Conservation (phyloP, 1,140 invertebrate genomes). For the Capitella teleta region DNA sequence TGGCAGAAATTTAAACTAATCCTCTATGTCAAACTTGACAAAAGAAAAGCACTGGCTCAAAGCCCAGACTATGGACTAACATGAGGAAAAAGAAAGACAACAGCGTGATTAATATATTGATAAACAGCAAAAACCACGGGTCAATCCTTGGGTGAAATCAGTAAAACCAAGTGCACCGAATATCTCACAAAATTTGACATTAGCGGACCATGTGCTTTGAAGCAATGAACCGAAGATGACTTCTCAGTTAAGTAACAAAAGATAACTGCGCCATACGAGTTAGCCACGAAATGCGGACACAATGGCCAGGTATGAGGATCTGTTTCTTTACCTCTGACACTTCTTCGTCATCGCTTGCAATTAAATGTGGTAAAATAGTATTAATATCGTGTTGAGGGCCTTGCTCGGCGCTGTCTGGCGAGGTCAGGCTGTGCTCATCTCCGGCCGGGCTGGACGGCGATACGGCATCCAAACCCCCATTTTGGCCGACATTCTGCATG, state of each 20-base stretch:
- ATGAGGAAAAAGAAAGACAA: too few species aligned
- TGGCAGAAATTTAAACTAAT: too few species aligned
- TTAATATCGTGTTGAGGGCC: constrained; percentile 44
- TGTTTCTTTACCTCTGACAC: constrained; percentile 65
- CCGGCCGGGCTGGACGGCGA: constrained; percentile 22
- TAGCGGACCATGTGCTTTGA: neutral
- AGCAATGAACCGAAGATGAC: neutral
- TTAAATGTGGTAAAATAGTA: constrained; percentile 76
- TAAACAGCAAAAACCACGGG: too few species aligned
- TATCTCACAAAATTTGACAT: neutral
- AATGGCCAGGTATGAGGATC: too few species aligned
- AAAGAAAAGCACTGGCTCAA: too few species aligned
- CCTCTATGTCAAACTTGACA: too few species aligned
- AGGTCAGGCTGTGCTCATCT: constrained; percentile 54
- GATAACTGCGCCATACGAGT: neutral
- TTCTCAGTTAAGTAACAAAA: neutral
- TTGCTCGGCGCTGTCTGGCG: too few species aligned
- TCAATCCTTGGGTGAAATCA: too few species aligned
- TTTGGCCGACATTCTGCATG: constrained; percentile 79
- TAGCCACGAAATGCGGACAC: neutral
- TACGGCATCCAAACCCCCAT: constrained; percentile 50
- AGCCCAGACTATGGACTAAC: too few species aligned
- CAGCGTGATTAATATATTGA: too few species aligned
- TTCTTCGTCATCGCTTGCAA: constrained; percentile 83
- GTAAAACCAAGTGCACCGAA: neutral